These are phyloP conservation scores for Chondrilla cf. caribensis DNA, from an alignment of 37 sponge, comb jelly and placozoan genomes.

Conservation along the genomic window DNA sequence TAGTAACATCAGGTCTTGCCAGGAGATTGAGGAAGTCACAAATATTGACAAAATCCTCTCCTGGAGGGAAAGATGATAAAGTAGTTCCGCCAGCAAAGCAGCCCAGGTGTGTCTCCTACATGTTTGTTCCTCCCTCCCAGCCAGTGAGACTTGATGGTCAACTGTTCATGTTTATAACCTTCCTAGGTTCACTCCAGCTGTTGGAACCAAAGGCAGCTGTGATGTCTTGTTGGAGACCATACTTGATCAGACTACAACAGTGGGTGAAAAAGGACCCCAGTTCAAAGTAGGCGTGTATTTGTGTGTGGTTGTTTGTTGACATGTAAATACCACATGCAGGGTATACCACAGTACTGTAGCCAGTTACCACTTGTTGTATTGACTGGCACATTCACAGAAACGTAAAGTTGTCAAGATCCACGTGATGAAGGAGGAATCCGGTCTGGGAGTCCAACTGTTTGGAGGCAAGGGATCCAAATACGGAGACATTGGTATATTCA, in stretches of 20 bases:
- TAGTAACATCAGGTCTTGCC: conserved; percentile 32
- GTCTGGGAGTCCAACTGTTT: conserved; percentile 61
- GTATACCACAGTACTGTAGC: not conserved
- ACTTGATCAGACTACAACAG: conserved; percentile 54
- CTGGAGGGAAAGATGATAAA: not conserved
- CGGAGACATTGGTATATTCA: conserved; percentile 70
- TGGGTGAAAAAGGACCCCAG: conserved; percentile 1
- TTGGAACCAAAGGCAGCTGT: conserved; percentile 46
- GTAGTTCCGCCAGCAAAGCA: not conserved
- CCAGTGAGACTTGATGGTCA: too few relatives aligned
- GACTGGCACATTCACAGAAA: conserved; percentile 46
- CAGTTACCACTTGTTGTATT: not conserved
- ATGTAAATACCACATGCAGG: too few relatives aligned
- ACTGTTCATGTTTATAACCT: conserved; percentile 20
- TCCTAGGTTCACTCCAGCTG: conserved; percentile 51
- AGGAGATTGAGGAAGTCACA: conserved; percentile 35
- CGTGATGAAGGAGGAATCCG: conserved; percentile 44
- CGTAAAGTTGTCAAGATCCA: conserved; percentile 65
- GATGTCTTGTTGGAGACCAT: conserved; percentile 42
- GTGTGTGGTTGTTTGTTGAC: too few relatives aligned
- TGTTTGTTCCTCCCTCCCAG: too few relatives aligned
- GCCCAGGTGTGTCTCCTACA: not conserved
- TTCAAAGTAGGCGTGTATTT: not conserved
- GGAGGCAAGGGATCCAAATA: conserved; percentile 66
- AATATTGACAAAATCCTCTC: not conserved